These are phyloP conservation scores for Porphyrio hochstetteri DNA, from an alignment of 2,113 vertebrate genomes.

Conservation along the genomic window DNA sequence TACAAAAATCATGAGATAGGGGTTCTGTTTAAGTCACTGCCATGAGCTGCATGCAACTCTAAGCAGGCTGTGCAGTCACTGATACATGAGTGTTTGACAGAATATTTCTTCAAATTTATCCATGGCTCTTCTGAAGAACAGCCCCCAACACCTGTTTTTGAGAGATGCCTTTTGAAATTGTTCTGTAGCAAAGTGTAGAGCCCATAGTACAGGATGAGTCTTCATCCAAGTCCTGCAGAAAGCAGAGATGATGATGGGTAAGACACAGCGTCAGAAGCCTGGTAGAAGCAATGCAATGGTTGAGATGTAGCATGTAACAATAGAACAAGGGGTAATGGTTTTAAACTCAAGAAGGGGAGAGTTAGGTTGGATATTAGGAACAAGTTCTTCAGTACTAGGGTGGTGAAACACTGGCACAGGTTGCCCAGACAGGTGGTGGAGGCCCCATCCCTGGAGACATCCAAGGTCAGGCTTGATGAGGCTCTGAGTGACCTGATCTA, in stretches of 20 bases:
- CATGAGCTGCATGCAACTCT: accelerated
- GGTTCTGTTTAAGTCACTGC: background rate
- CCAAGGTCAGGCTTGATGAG: no score
- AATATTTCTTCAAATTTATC: background rate
- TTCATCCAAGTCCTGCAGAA: background rate
- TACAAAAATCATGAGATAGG: background rate
- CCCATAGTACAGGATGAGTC: background rate
- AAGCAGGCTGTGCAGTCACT: background rate
- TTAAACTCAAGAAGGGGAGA: no score
- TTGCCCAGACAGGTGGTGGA: no score
- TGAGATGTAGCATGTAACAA: background rate
- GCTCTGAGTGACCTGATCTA: no score
- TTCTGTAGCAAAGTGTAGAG: background rate
- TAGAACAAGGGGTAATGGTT: no score
- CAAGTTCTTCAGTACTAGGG: no score
- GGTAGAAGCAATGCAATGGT: background rate
- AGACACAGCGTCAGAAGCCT: background rate
- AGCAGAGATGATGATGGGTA: background rate
- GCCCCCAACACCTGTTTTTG: background rate
- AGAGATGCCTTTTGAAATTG: background rate
- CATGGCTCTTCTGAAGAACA: background rate
- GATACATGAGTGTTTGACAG: background rate
- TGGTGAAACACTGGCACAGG: no score
- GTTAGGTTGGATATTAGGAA: no score
- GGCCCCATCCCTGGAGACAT: no score